Base-by-base conservation (phyloP, 1,140 invertebrate genomes). In the Phthorimaea operculella region DNA sequence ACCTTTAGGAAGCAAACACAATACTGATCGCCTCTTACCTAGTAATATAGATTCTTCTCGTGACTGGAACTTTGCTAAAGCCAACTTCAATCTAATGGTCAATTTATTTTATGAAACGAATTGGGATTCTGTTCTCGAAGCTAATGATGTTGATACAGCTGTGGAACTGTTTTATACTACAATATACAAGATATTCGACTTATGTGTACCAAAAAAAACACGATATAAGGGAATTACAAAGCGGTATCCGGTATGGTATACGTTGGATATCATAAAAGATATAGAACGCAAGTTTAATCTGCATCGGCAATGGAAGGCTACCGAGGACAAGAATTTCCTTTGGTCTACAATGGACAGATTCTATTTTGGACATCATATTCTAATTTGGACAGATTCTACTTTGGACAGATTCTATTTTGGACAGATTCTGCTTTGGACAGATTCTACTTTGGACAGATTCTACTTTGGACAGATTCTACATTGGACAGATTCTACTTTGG, bases 11-110 rank as follows among this genome's bases (percentile, higher is more conserved):
- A 14, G 21, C 4, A 16, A 39, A n/a, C 2, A 28, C 6, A 28
- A 6, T 28, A 6, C 21, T 4, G 21, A 28, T 28, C 21, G 21
- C 21, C 34, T 53, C 10, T 11, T 11, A n/a, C 52, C 52, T 12
- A 53, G 52, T 16, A 53, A 53, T 15, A 39, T 53, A 1, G 17
- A 42, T 11, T 12, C 11, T 7, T 14, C 34, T 4, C 16, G 17
- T 14, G 52, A 53, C 18, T 53, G 52, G 52, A 53, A 50, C 14
- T 50, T 50, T 11, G 9, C 17, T 14, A 50, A 50, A 15, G 48
- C 11, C 6, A 18, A 50, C 21, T 53, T 7, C 42, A 36, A 53
- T 4, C 52, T 17, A 1, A 11, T 53, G 17, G 16, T 11, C 18
- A 16, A 21, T 5, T 44, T 53, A 28, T 15, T 53, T 21, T 53